Evolutionary conservation across 2,113 vertebrate species (phyloP).

Genomic region (Seriola aureovittata): DNA sequence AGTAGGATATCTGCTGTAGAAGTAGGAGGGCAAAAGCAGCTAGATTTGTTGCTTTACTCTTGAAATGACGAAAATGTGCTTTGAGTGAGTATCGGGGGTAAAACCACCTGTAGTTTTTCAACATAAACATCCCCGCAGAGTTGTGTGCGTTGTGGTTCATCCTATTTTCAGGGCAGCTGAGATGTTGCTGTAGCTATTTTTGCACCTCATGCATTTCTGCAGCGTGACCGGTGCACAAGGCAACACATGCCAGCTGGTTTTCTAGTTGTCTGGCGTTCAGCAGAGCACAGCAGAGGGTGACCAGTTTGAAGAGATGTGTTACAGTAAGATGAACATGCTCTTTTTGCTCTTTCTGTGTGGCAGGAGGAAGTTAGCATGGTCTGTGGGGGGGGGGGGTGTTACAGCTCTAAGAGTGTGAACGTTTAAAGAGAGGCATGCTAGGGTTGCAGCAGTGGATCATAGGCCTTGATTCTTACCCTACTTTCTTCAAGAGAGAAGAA

Average conservation of each 20-base stretch:
- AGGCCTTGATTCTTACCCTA: constrained; percentile 2
- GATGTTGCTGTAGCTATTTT: constrained; percentile 73
- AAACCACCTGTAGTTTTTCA: constrained; percentile 44
- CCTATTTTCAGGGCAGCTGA: constrained; percentile 74
- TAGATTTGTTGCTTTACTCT: not conserved
- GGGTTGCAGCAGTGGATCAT: not conserved
- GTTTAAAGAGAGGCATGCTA: not conserved
- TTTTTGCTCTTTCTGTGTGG: constrained; percentile 45
- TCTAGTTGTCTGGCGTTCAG: constrained; percentile 44
- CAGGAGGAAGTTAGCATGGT: constrained; percentile 48
- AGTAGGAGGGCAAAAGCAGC: not conserved
- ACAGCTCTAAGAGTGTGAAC: not conserved
- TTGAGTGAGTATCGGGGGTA: not conserved
- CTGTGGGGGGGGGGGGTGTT: not conserved
- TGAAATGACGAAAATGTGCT: not conserved
- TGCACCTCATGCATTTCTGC: constrained; percentile 61
- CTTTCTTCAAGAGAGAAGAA: constrained; percentile 1
- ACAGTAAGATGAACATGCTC: constrained; percentile 65
- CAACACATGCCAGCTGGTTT: constrained; percentile 64
- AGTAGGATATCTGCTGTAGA: not conserved
- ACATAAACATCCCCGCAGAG: constrained; percentile 35
- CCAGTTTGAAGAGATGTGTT: constrained; percentile 68
- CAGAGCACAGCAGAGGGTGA: constrained; percentile 33
- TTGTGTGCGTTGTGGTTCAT: constrained; percentile 38
- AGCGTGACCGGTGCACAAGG: constrained; percentile 48